Evolutionary conservation across 2,113 vertebrate genomes (phyloP).

Genomic region (Ailurus styani): DNA sequence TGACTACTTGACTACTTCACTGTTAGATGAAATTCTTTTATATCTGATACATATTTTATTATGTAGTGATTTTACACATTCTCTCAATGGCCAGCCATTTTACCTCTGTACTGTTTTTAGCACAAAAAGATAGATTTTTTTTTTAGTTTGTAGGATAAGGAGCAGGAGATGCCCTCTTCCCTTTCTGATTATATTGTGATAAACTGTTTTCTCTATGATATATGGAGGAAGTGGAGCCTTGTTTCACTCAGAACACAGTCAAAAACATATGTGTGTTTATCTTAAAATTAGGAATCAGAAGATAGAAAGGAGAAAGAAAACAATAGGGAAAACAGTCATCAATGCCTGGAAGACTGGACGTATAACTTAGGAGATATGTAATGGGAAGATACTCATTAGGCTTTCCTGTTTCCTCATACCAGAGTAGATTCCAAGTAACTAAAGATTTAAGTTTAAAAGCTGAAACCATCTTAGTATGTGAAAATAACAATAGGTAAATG

Average conservation of each 20-base stretch:
- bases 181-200: background rate
- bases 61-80: background rate
- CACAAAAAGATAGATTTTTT: background rate
- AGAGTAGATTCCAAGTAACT: background rate
- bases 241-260: background rate
- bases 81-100: background rate
- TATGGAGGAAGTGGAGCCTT: background rate
- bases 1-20: background rate
- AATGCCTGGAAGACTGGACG: background rate
- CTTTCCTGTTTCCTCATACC: background rate
- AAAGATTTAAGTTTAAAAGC: background rate
- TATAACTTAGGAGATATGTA: background rate
- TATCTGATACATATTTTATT: constrained; percentile 6
- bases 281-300: background rate
- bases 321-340: background rate
- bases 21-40: constrained; percentile 25
- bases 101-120: background rate
- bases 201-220: background rate
- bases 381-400: background rate
- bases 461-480: background rate
- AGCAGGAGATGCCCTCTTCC: background rate
- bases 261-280: background rate
- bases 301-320: background rate
- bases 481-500: background rate
- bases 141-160: background rate